Percentiles rank a stretch among this genome's conserved stretches.
These are phyloP conservation scores for Lamprologus callipterus DNA, from an alignment of 2,113 vertebrate genomes.

Conservation along the genomic window DNA sequence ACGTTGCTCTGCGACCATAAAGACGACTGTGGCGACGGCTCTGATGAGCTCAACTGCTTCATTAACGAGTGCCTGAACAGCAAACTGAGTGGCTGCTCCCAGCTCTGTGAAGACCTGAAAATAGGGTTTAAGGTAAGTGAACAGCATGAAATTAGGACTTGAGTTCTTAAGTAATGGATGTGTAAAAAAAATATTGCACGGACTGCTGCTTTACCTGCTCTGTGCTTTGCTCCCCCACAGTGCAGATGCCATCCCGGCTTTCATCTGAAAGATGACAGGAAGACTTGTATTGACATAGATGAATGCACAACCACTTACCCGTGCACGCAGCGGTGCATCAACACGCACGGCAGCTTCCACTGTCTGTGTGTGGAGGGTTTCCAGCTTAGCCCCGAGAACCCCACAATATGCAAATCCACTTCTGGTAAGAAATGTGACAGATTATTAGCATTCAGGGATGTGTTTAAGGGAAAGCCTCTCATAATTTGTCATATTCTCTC, in stretches of 20 bases:
- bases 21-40: conserved; percentile 84
- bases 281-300: conserved; percentile 87
- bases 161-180: neutral
- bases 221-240: conserved; percentile 63
- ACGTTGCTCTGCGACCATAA: conserved; percentile 82
- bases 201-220: conserved; percentile 3
- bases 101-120: conserved; percentile 92
- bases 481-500: neutral
- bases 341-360: conserved; percentile 91
- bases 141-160: neutral
- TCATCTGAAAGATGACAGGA: conserved; percentile 89
- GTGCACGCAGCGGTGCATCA: conserved; percentile 93
- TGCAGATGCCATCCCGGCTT: conserved; percentile 90
- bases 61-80: conserved; percentile 91
- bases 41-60: conserved; percentile 91
- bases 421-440: conserved; percentile 71
- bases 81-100: conserved; percentile 90
- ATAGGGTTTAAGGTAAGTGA: conserved; percentile 86
- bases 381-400: conserved; percentile 75
- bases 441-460: neutral
- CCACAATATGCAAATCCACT: conserved; percentile 91
- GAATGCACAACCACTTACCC: conserved; percentile 94
- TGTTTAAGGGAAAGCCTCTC: neutral
- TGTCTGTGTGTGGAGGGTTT: conserved; percentile 92
- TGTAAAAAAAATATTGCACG: neutral